Percentiles rank a stretch among this genome's conserved stretches.
phyloP scores from a whole-genome alignment of 2,797 vertebrate genomes.

The Urophycis tenuis region DNA sequence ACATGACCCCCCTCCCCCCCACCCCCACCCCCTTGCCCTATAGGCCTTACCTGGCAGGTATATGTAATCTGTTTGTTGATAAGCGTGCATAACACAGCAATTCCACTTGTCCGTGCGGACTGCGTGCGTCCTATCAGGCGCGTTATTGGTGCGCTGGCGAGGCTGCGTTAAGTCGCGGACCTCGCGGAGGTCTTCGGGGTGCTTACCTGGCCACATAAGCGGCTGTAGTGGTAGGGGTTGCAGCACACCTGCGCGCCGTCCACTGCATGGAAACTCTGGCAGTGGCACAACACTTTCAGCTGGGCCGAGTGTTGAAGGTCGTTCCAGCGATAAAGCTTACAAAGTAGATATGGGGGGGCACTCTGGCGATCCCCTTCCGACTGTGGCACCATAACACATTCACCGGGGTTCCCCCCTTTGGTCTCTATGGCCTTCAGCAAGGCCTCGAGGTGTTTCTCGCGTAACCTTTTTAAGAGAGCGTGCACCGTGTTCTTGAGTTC shows the following conservation, averaged over 20 bases:
- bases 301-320: slow-evolving; percentile 83
- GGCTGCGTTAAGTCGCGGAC: background rate
- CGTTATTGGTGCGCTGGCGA: background rate
- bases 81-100: background rate
- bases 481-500: slow-evolving; percentile 80
- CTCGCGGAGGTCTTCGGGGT: slow-evolving; percentile 16
- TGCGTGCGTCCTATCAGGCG: background rate
- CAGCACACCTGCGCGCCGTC: slow-evolving; percentile 82
- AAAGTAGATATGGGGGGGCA: slow-evolving; percentile 82
- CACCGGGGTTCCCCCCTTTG: slow-evolving; percentile 79
- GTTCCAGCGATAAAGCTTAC: slow-evolving; percentile 89
- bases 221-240: slow-evolving; percentile 97
- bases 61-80: background rate
- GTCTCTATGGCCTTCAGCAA: slow-evolving; percentile 88
- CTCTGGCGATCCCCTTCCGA: slow-evolving; percentile 72
- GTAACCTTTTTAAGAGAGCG: slow-evolving; percentile 83
- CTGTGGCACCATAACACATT: slow-evolving; percentile 79
- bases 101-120: background rate
- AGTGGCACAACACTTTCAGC: slow-evolving; percentile 84
- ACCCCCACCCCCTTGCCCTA: background rate
- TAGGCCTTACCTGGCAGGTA: background rate
- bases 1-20: too few relatives aligned
- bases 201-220: slow-evolving; percentile 90
- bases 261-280: slow-evolving; percentile 75
- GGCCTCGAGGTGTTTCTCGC: slow-evolving; percentile 83